These are phyloP conservation scores for Drosophila bocki DNA, from an alignment of 1,140 invertebrate species.

Conservation along the genomic window DNA sequence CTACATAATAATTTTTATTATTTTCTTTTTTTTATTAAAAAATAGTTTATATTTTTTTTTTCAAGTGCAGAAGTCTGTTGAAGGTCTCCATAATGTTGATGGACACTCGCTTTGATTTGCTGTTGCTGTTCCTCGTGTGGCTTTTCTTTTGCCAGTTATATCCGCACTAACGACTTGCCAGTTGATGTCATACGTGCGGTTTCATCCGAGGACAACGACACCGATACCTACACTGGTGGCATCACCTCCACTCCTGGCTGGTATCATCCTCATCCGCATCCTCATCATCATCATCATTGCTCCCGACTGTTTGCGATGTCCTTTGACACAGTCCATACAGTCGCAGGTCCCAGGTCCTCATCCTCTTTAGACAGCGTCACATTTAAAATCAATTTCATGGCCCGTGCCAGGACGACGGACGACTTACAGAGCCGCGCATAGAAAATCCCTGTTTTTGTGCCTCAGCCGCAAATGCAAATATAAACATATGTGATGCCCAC, in stretches of 20 bases:
- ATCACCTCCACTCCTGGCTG: slow-evolving; percentile 22
- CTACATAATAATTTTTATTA: neutral
- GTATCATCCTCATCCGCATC: slow-evolving; percentile 6
- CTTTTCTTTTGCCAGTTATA: slow-evolving; percentile 57
- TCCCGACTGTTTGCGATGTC: slow-evolving; percentile 44
- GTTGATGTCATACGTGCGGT: slow-evolving; percentile 74
- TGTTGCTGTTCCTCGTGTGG: slow-evolving; percentile 49
- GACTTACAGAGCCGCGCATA: slow-evolving; percentile 18
- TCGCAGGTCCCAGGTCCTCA: slow-evolving; percentile 36
- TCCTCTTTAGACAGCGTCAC: slow-evolving; percentile 59
- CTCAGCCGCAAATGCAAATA: slow-evolving; percentile 68
- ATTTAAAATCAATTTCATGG: slow-evolving; percentile 81
- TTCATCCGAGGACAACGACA: slow-evolving; percentile 52
- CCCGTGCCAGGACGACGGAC: slow-evolving; percentile 25
- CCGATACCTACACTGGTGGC: slow-evolving; percentile 12
- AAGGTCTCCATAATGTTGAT: slow-evolving; percentile 75
- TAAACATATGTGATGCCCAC: slow-evolving; percentile 55
- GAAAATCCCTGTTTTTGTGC: slow-evolving; percentile 43
- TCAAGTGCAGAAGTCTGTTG: slow-evolving; percentile 37
- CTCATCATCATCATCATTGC: slow-evolving; percentile 25
- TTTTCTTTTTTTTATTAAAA: neutral
- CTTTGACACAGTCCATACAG: slow-evolving; percentile 20
- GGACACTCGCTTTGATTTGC: slow-evolving; percentile 81
- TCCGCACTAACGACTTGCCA: slow-evolving; percentile 73
- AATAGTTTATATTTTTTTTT: neutral